Base-by-base conservation (phyloP, 2,888 invertebrate species). In the Phlogophora meticulosa region DNA sequence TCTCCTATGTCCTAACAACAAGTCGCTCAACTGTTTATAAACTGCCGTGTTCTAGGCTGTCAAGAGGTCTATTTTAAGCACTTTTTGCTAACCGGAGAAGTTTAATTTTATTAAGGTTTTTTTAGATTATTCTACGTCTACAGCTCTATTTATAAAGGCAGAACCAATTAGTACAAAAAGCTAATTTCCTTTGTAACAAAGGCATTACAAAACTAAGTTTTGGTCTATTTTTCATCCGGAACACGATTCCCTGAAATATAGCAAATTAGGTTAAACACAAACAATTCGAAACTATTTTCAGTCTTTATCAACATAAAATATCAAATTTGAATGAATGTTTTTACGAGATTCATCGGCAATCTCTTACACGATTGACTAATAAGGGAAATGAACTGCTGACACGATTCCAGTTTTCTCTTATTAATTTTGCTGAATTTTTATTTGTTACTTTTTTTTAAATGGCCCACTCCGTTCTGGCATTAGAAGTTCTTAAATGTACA, bases 111-210 rank as follows among this genome's bases (percentile, higher is more conserved):
- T 20, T 3, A 52, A 52, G 36, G 13, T 13, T 17, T 7, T 15
- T 5, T 10, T 13, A 10, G 17, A 0, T 36, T 36, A 15, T 10
- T 10, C 10, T 15, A 20, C 10, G 17, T 55, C n/a, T 34, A 13
- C 22, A 43, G 17, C 11, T 20, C 4, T 63, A 13, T 28, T 46
- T 62, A 64, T 10, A 45, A 65, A 66, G 5, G 9, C 5, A 20
- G 22, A 40, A 40, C 34, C 9, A 4, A 15, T n/a, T 38, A 11
- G 51, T 40, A 32, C 0, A 13, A 42, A 17, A 34, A 63, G 17
- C 11, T 20, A 64, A 64, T 64, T 68, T 64, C 15, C 34, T 34
- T 22, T 42, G 32, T 42, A 11, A 42, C 34, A 64, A 24, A 67
- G 17, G n/a, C 9, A 34, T 49, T 48, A 34, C 11, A 49, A 34